phyloP scores from a whole-genome alignment of 1,140 invertebrate genomes.

The Formica selysi region DNA sequence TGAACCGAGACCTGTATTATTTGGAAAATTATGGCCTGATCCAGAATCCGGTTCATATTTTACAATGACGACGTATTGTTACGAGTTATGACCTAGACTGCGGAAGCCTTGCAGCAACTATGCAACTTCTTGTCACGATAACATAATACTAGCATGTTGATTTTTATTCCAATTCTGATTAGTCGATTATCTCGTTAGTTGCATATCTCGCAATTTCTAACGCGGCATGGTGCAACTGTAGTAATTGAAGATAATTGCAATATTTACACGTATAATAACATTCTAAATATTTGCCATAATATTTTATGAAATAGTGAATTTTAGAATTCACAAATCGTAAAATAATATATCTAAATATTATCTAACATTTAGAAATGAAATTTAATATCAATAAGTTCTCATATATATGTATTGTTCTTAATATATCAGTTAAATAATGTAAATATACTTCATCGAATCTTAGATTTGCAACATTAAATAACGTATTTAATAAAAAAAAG shows the following conservation, averaged over 20 bases:
- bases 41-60: not conserved
- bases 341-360: not conserved
- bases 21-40: constrained; percentile 30
- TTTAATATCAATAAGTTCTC: not conserved
- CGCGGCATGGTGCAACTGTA: not conserved
- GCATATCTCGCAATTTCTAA: not conserved
- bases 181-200: constrained; percentile 26
- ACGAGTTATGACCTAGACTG: constrained; percentile 15
- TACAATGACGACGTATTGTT: constrained; percentile 38
- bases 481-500: not conserved
- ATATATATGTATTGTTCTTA: not conserved
- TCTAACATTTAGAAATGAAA: not conserved
- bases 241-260: constrained; percentile 9
- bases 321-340: not conserved
- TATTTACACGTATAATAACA: constrained; percentile 16
- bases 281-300: constrained; percentile 23
- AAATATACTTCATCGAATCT: not conserved
- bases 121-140: constrained; percentile 5
- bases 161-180: not conserved
- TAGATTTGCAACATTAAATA: not conserved
- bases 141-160: not conserved
- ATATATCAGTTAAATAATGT: not conserved
- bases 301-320: constrained; percentile 18
- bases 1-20: constrained; percentile 34
- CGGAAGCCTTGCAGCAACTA: constrained; percentile 26